Base-by-base conservation (phyloP, 1,140 invertebrate species). In the Dinothrombium tinctorium region DNA sequence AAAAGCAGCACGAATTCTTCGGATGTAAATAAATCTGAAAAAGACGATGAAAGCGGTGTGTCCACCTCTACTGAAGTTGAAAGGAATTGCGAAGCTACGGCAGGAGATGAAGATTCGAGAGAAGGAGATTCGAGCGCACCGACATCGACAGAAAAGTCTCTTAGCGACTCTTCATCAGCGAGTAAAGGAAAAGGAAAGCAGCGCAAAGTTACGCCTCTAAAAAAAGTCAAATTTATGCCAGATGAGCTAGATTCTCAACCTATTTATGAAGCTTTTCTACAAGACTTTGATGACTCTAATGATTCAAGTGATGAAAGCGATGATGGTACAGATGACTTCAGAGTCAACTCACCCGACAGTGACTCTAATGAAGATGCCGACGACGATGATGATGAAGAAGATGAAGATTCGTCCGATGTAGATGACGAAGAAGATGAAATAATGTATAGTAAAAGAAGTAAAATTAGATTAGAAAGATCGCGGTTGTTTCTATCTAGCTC, bases 321-420 rank as follows among this genome's bases (percentile, higher is more conserved):
- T 49, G 69, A 73, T 44, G 67, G 60, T 23, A 66, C 64, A 26
- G 57, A 67, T 51, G 59, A n/a, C n/a, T n/a, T n/a, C n/a, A n/a
- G n/a, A n/a, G n/a, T n/a, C n/a, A n/a, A n/a, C n/a, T n/a, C n/a
- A n/a, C n/a, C n/a, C n/a, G n/a, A n/a, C n/a, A n/a, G n/a, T n/a
- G n/a, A n/a, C n/a, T n/a, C n/a, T n/a, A n/a, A 62, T 46, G 55
- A 67, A 45, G 56, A 69, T 45, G 41, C 43, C 23, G 51, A 53
- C 4, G 53, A 52, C 7, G 6, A 45, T 47, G 46, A 54, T 46
- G 33, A 50, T 49, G 52, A 54, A 41, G 41, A 51, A 48, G 32
- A 49, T 48, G 46, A 50, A 47, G 39, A 42, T 31, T 42, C 42
- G 5, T 44, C 44, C 9, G 44, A 49, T 39, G 42, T 49, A 1